Conservation (phyloP, 2,888 invertebrate species). For the Rotaria magnacalcarata region DNA sequence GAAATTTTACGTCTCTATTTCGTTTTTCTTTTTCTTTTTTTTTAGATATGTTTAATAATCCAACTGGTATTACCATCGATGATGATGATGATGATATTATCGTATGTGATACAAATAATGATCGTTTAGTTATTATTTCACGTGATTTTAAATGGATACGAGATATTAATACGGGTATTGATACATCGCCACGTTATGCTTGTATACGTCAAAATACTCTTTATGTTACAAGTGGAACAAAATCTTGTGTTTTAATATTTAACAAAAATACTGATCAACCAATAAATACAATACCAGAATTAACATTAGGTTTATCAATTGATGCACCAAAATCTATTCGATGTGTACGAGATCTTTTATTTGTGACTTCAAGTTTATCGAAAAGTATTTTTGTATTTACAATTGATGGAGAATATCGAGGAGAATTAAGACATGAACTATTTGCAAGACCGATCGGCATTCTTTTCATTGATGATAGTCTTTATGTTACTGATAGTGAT, state of each 20-base stretch:
- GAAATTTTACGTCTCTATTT: background rate
- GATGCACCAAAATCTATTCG: background rate
- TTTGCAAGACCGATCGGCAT: background rate
- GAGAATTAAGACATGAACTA: conserved; percentile 26
- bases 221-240: background rate
- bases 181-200: conserved; percentile 12
- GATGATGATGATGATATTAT: background rate
- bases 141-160: conserved; percentile 20
- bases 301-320: background rate
- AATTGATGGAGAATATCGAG: conserved; percentile 27
- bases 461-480: conserved; percentile 3
- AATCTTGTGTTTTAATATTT: background rate
- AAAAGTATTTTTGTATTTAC: conserved; percentile 27
- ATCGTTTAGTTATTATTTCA: conserved; percentile 22
- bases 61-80: conserved; percentile 15
- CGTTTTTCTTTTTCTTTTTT: background rate
- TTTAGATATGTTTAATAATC: background rate
- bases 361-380: background rate
- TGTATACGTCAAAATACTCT: background rate
- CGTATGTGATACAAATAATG: conserved; percentile 3
- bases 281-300: background rate
- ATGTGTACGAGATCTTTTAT: conserved; percentile 1
- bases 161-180: background rate
- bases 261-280: background rate
- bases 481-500: conserved; percentile 8